Evolutionary conservation across 2,888 invertebrate species (phyloP), one percentile per base, ranked within the genome.

Genomic region (Caenorhabditis virilis): DNA sequence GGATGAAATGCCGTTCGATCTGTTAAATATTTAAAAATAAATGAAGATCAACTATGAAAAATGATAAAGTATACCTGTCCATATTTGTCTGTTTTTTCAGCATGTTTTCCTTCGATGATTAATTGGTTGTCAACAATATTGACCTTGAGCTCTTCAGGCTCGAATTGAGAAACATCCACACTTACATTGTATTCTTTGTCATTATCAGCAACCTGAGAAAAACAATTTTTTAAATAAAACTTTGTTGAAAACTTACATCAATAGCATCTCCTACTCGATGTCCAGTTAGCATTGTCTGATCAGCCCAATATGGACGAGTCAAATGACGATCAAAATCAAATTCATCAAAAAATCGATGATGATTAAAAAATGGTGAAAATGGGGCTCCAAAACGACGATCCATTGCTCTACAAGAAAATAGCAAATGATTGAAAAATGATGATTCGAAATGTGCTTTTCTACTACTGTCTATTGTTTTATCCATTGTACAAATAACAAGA

Each of bases 91-190:
- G 59, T 59, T 55, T 74, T 74, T 61, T 77, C 75, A n/a, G 65
- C 74, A 46, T 78, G 78, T 48, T 72, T 70, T 52, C 70, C 78
- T 48, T 78, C 78, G 39, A 78, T 68, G 16, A 78, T 72, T 25
- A 78, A 48, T 48, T 76, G 69, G 35, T 74, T 69, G 42, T 78
- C 78, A 30, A 73, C 69, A 30, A 78, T 73, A 54, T 76, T 78
- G 35, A 72, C 78, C 55, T 78, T 78, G 54, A 78, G 53, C 48
- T 78, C 78, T 46, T 77, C 77, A 5, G 78, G 78, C 33, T 73
- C 65, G 52, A 78, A 78, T 42, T 76, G 74, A 11, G 76, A 72
- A n/a, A 78, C 78, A 54, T 78, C 74, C 2, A 78, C 53, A 1
- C 74, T 67, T 13, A 78, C 65, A 26, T 67, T 57, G 56, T 76